phyloP scores from a whole-genome alignment of 2,113 vertebrate species.

The Tetrax tetrax region DNA sequence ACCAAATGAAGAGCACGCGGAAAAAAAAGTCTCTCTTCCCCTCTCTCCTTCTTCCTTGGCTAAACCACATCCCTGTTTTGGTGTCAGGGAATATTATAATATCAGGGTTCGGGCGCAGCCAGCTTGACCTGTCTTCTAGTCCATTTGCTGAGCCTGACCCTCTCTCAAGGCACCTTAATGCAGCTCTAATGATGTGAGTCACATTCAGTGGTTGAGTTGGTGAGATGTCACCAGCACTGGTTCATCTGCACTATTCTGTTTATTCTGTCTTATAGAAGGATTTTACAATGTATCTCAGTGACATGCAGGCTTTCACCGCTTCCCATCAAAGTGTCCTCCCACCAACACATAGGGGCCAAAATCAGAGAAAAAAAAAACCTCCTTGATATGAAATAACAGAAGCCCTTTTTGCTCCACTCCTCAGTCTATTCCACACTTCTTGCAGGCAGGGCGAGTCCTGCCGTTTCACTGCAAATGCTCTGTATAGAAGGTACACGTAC shows the following conservation, averaged over 20 bases:
- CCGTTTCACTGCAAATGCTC: background rate
- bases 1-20: background rate
- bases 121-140: background rate
- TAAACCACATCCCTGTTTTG: background rate
- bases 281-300: accelerated
- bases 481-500: background rate
- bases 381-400: background rate
- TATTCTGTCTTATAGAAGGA: background rate
- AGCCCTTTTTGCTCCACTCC: background rate
- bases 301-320: background rate
- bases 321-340: background rate
- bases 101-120: background rate
- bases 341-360: background rate
- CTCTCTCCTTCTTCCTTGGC: background rate
- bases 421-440: background rate
- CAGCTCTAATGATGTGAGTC: background rate
- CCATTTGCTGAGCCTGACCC: background rate
- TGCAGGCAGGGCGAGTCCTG: background rate
- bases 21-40: background rate
- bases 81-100: background rate
- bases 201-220: background rate
- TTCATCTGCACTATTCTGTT: accelerated
- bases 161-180: background rate
- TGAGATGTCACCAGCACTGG: accelerated
- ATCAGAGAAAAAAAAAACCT: background rate